These are phyloP conservation scores for Plemyria rubiginata DNA, from an alignment of 2,888 invertebrate species.

Conservation along the genomic window DNA sequence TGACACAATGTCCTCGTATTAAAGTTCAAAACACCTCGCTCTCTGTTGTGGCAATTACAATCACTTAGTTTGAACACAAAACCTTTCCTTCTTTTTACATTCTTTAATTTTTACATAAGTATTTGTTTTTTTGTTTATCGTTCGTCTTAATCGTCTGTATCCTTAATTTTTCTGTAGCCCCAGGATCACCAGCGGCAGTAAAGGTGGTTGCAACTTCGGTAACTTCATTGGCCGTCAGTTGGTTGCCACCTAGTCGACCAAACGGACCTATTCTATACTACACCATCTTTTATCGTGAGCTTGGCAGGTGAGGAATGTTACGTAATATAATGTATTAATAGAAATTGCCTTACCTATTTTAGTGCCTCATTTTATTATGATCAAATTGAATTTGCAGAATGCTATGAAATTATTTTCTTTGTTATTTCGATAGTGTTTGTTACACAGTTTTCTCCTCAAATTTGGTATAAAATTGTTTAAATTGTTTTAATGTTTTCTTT, in stretches of 20 bases:
- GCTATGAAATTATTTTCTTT: too few species aligned
- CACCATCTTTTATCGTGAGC: conserved; percentile 90
- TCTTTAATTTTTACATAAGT: too few species aligned
- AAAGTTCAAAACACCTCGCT: too few species aligned
- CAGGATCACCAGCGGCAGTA: conserved; percentile 93
- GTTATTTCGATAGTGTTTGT: too few species aligned
- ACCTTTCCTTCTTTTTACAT: too few species aligned
- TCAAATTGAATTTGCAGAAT: background rate
- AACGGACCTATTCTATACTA: conserved; percentile 93
- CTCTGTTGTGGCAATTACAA: too few species aligned
- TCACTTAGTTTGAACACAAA: too few species aligned
- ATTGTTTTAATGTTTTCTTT: conserved; percentile 8
- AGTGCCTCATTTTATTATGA: background rate
- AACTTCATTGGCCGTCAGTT: conserved; percentile 93
- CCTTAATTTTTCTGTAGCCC: conserved; percentile 84
- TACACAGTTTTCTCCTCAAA: too few species aligned
- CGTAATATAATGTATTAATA: background rate
- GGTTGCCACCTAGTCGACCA: conserved; percentile 92
- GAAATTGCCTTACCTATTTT: background rate
- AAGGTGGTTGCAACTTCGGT: conserved; percentile 93
- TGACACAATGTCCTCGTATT: too few species aligned
- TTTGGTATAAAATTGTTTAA: too few species aligned
- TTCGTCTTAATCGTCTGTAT: too few species aligned
- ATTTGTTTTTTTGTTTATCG: too few species aligned
- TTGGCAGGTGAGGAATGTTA: conserved; percentile 75